phyloP scores from a whole-genome alignment of 2,888 invertebrate genomes.

The Altica lythri region DNA sequence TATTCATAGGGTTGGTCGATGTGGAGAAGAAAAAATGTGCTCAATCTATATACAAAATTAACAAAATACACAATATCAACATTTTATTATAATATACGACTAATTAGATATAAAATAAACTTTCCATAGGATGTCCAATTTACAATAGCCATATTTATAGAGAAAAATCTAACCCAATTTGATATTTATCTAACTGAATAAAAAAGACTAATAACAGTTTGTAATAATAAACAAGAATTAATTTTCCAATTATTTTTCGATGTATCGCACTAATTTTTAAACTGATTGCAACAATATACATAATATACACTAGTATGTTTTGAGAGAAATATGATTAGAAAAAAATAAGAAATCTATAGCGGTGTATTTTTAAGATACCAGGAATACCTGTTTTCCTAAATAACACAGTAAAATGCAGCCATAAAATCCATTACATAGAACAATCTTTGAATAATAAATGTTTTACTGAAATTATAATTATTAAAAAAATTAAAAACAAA shows the following conservation, averaged over 20 bases:
- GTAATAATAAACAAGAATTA: constrained; percentile 10
- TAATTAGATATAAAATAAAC: too few relatives aligned
- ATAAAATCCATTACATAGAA: constrained; percentile 32
- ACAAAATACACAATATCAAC: too few relatives aligned
- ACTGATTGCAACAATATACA: constrained; percentile 27
- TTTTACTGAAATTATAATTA: constrained; percentile 9
- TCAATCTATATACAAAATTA: too few relatives aligned
- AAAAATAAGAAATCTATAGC: constrained; percentile 27
- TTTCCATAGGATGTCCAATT: too few relatives aligned
- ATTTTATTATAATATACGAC: too few relatives aligned
- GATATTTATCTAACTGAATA: background rate
- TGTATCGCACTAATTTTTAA: constrained; percentile 15
- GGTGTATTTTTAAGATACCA: constrained; percentile 26
- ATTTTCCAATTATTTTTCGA: constrained; percentile 11
- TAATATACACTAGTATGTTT: constrained; percentile 31
- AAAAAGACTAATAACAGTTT: constrained; percentile 13
- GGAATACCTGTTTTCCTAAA: constrained; percentile 29
- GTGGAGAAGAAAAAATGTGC: too few relatives aligned
- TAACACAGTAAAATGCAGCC: constrained; percentile 37
- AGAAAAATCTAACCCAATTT: too few relatives aligned
- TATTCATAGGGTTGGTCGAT: too few relatives aligned
- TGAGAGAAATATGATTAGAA: constrained; percentile 24
- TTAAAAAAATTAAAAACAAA: constrained; percentile 28
- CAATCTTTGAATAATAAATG: constrained; percentile 20
- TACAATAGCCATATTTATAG: too few relatives aligned